A percentile compares a stretch with the other conserved stretches of the same genome.
These are phyloP conservation scores for Siphamia tubifer DNA, from an alignment of 2,113 vertebrate genomes.

Conservation along the genomic window DNA sequence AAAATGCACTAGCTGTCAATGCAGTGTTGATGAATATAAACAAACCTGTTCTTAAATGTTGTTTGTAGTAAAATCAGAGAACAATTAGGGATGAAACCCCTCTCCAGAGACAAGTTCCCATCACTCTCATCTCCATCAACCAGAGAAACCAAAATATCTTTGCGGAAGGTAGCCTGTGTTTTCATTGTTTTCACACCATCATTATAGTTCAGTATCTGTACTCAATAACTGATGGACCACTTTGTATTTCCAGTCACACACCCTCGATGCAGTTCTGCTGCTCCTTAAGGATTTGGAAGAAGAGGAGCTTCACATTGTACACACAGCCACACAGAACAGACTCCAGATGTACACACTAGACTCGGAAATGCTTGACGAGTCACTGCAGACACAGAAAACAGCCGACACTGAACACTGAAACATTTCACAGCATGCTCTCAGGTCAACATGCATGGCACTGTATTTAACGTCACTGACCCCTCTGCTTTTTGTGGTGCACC, in stretches of 20 bases:
- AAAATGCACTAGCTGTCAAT: fast-evolving
- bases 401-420: conserved; percentile 47
- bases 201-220: no score
- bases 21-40: background rate
- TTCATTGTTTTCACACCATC: no score
- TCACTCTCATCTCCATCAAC: conserved; percentile 75
- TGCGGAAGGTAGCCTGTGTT: conserved; percentile 68
- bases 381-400: conserved; percentile 66
- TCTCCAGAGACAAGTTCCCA: conserved; percentile 82
- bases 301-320: conserved; percentile 84
- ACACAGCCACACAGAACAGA: conserved; percentile 78
- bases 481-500: background rate
- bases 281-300: conserved; percentile 87
- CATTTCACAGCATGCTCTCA: background rate
- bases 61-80: conserved; percentile 79
- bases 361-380: conserved; percentile 24
- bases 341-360: conserved; percentile 75
- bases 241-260: conserved; percentile 79
- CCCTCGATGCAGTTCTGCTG: conserved; percentile 88
- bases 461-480: background rate
- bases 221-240: no score
- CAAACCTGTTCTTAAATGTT: background rate
- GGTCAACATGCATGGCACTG: background rate
- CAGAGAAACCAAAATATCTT: conserved; percentile 36
- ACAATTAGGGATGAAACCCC: conserved; percentile 83